Conservation (phyloP, 2,888 invertebrate genomes). For the Ypsolopha sequella region DNA sequence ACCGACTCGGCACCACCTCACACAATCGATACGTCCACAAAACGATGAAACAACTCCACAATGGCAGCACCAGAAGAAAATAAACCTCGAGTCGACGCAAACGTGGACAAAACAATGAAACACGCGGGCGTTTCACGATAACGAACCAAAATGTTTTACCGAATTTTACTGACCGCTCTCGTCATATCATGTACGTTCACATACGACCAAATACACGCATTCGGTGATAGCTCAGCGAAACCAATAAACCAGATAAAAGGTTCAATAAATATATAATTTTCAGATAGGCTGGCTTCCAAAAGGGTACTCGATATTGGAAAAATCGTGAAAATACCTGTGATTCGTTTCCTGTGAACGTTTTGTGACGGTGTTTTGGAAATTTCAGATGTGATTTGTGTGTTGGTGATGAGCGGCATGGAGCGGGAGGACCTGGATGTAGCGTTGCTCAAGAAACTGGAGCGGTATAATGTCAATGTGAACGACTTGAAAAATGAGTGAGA, state of each 20-base stretch:
- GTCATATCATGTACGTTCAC: slow-evolving; percentile 60
- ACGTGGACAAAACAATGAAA: slow-evolving; percentile 1
- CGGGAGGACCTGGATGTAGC: slow-evolving; percentile 46
- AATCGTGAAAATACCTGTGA: too few relatives aligned
- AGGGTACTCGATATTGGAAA: too few relatives aligned
- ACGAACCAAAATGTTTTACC: slow-evolving; percentile 44
- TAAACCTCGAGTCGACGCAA: background rate
- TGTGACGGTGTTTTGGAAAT: background rate
- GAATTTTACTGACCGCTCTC: slow-evolving; percentile 35
- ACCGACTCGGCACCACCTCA: too few relatives aligned
- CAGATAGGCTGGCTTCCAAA: background rate
- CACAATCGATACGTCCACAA: background rate
- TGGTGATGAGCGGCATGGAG: slow-evolving; percentile 51
- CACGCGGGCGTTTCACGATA: slow-evolving; percentile 22
- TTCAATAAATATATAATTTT: slow-evolving; percentile 24
- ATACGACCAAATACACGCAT: slow-evolving; percentile 30
- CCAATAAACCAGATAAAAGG: slow-evolving; percentile 55
- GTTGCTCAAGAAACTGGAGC: slow-evolving; percentile 39
- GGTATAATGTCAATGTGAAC: slow-evolving; percentile 44
- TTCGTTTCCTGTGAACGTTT: background rate
- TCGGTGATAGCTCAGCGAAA: slow-evolving; percentile 23
- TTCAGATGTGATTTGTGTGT: slow-evolving; percentile 57
- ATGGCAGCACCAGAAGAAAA: background rate
- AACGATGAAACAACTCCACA: background rate
- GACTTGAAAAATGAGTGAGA: slow-evolving; percentile 49